phyloP scores from a whole-genome alignment of 2,888 invertebrate genomes.

The Cryptosula pallasiana region DNA sequence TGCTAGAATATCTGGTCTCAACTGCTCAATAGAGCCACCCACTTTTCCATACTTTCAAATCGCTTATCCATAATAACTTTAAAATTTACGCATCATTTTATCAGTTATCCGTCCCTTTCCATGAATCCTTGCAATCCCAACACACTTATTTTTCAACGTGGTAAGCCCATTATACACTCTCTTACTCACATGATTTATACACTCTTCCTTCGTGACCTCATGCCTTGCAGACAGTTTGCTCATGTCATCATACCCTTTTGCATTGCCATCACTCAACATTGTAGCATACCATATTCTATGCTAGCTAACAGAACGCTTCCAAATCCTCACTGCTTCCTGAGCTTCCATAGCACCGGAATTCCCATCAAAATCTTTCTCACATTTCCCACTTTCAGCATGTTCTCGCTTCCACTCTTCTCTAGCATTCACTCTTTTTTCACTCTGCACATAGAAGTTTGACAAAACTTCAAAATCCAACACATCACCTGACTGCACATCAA shows the following conservation, averaged over 20 bases:
- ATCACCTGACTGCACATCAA: not conserved
- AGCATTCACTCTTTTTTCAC: not conserved
- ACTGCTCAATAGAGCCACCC: too few species aligned
- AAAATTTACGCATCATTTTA: not conserved
- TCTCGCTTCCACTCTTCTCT: not conserved
- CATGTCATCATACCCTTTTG: not conserved
- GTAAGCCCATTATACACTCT: not conserved
- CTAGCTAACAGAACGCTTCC: not conserved
- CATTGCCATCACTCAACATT: not conserved
- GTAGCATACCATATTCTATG: not conserved
- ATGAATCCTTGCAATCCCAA: not conserved
- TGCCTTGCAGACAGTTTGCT: not conserved
- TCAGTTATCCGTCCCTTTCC: not conserved
- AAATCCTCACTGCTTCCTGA: not conserved
- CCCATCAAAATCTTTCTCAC: too few species aligned
- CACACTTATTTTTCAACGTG: not conserved
- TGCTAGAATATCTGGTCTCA: too few species aligned
- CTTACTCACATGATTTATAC: not conserved
- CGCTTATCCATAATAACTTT: not conserved
- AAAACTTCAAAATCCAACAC: not conserved
- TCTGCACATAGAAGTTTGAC: too few species aligned
- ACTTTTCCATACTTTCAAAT: not conserved
- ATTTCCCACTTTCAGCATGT: not conserved
- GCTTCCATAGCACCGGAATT: not conserved
- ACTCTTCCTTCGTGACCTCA: not conserved